Conservation (phyloP, 2,797 vertebrate genomes). For the Pristis pectinata region DNA sequence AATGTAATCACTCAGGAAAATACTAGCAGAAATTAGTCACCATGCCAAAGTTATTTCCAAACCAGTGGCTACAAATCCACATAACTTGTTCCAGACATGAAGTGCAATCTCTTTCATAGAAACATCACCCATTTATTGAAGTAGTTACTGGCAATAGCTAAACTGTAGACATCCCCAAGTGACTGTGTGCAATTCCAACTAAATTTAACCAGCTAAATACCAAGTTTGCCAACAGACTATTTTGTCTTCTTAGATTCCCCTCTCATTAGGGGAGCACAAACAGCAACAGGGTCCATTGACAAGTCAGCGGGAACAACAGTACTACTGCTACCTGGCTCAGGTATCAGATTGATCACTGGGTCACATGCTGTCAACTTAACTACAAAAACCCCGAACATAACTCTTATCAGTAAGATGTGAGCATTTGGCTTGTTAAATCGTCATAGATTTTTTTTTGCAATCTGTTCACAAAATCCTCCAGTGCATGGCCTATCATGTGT, state of each 20-base stretch:
- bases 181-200: background rate
- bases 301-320: background rate
- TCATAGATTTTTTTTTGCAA: background rate
- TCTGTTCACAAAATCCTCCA: background rate
- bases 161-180: background rate
- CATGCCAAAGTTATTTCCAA: background rate
- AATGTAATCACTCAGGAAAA: background rate
- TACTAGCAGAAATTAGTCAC: slow-evolving; percentile 18
- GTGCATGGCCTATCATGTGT: background rate
- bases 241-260: background rate
- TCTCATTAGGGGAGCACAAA: background rate
- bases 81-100: background rate
- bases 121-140: background rate
- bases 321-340: background rate
- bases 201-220: background rate
- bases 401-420: no score
- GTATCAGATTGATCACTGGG: background rate
- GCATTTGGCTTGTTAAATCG: no score
- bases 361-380: background rate
- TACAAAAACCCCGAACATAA: background rate
- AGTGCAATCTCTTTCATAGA: background rate
- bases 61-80: background rate
- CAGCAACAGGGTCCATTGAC: background rate
- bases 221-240: background rate
- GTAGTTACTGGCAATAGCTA: background rate